Evolutionary conservation across 2,113 vertebrate species (phyloP).

Genomic region (Callionymus lyra): DNA sequence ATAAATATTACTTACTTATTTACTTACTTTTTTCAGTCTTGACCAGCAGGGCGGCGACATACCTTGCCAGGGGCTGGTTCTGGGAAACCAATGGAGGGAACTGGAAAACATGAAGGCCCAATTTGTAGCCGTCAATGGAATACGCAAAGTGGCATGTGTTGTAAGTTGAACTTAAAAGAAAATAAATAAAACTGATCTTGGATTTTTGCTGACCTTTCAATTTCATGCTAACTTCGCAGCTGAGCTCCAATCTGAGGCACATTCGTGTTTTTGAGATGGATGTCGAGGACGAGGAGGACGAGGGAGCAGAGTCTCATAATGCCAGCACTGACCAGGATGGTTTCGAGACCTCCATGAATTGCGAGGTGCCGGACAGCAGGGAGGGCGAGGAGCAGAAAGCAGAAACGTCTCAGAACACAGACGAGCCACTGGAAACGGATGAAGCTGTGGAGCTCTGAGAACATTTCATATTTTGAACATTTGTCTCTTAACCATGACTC

Average conservation of each 20-base stretch:
- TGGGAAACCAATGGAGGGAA: conserved; percentile 85
- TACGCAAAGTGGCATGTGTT: conserved; percentile 94
- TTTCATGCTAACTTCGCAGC: conserved; percentile 49
- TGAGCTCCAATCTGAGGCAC: conserved; percentile 89
- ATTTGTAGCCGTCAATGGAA: conserved; percentile 88
- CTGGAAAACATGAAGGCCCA: conserved; percentile 96
- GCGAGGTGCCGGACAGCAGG: conserved; percentile 28
- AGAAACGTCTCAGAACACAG: conserved; percentile 11
- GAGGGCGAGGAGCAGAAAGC: conserved; percentile 13
- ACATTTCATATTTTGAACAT: too few species aligned
- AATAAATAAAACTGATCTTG: neutral
- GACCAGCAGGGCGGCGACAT: conserved; percentile 76
- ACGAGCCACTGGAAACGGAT: conserved; percentile 41
- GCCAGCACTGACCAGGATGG: conserved; percentile 60
- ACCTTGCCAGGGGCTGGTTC: conserved; percentile 63
- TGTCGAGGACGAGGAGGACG: conserved; percentile 91
- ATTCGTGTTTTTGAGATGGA: conserved; percentile 97
- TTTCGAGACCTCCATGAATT: conserved; percentile 53
- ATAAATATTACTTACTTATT: too few species aligned
- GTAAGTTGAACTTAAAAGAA: conserved; percentile 54
- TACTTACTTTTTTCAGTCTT: conserved; percentile 70
- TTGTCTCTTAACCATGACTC: too few species aligned
- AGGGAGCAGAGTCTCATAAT: conserved; percentile 73
- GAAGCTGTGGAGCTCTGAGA: conserved; percentile 40
- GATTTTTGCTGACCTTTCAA: neutral